Base-by-base conservation (phyloP, 2,888 invertebrate species). In the Tipula confusa region DNA sequence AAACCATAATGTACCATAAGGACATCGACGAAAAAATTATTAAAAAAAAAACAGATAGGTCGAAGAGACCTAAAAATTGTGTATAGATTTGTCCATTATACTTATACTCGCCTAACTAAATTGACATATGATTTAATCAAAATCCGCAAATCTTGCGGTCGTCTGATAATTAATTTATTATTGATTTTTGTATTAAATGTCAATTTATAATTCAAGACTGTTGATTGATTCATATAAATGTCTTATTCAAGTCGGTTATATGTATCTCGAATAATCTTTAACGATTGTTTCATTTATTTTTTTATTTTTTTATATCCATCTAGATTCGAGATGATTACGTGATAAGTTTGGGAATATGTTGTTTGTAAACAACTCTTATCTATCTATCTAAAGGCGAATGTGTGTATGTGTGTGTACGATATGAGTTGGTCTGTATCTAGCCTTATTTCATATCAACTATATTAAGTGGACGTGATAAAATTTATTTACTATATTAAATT, bases 191-290 rank as follows among this genome's bases (percentile, higher is more conserved):
- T 64, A 64, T 64, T 24, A 24, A 24, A 64, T 64, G 64, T 24
- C 64, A 64, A 64, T 64, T 64, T 64, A 64, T 64, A 64, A 64
- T 64, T 64, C 24, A 64, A 64, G n/a, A 64, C 64, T 64, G 64
- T 64, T 64, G 64, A 64, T 64, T 24, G 64, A 64, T 64, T 64
- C 64, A 64, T 64, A 64, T 24, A n/a, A n/a, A 24, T 11, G 24
- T 64, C 24, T 9, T 18, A 64, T 24, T 64, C 18, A 24, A 24
- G 18, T 64, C 24, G n/a, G n/a, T n/a, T n/a, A n/a, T n/a, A n/a
- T n/a, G 64, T 64, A 64, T 64, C 64, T 24, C 64, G 64, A 24
- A 24, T 64, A 64, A 64, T 18, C 64, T 64, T 64, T 64, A 64
- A 64, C 64, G 64, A 64, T 64, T 64, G 64, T 9, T 24, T 64